These are phyloP conservation scores for Parotocinclus haroldoi DNA, from an alignment of 2,797 vertebrate species.

Conservation along the genomic window DNA sequence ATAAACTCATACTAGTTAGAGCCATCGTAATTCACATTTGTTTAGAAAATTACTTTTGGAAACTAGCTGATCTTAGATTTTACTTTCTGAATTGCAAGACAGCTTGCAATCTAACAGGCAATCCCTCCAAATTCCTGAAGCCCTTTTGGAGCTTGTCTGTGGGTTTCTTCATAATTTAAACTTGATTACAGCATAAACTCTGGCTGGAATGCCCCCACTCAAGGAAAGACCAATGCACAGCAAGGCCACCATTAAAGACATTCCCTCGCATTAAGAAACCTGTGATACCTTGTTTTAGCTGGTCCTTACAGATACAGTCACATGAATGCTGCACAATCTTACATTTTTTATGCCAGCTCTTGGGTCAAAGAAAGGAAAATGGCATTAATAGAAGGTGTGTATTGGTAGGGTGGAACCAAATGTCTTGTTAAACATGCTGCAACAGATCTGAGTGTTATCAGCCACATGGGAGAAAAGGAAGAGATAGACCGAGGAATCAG, in stretches of 20 bases:
- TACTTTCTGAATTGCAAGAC: background rate
- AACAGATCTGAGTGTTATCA: slow-evolving; percentile 51
- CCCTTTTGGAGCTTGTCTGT: slow-evolving; percentile 3
- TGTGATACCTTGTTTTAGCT: background rate
- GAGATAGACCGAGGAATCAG: slow-evolving; percentile 6
- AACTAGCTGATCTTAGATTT: background rate
- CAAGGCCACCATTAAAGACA: background rate
- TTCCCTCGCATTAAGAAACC: too few species aligned
- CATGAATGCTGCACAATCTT: background rate
- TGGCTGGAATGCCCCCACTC: background rate
- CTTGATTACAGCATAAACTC: slow-evolving; percentile 11
- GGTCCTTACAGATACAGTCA: background rate
- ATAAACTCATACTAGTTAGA: background rate
- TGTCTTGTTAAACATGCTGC: slow-evolving; percentile 30
- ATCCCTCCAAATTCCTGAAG: background rate
- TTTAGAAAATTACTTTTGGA: background rate
- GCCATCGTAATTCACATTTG: background rate
- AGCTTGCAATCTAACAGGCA: slow-evolving; percentile 5
- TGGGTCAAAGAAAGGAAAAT: background rate
- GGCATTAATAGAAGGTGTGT: slow-evolving; percentile 26
- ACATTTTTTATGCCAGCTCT: background rate
- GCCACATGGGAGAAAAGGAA: slow-evolving; percentile 43
- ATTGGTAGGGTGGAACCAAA: background rate
- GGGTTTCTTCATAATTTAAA: slow-evolving; percentile 31
- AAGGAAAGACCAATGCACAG: slow-evolving; percentile 12